phyloP scores from a whole-genome alignment of 2,888 invertebrate species.

The Orchestes rusci region DNA sequence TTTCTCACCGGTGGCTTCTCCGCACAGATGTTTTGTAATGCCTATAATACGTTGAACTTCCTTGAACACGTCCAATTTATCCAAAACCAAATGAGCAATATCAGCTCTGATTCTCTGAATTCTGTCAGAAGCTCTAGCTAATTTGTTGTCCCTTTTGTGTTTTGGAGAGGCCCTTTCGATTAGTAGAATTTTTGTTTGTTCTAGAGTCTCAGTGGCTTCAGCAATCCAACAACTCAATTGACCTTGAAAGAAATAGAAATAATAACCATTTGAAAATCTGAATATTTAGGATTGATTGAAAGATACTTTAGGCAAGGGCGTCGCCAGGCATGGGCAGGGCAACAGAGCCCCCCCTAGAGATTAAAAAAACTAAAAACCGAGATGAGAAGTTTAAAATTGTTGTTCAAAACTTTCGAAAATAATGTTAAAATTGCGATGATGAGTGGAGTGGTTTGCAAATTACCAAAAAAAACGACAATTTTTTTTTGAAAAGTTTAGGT shows the following conservation, averaged over 20 bases:
- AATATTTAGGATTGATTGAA: not conserved
- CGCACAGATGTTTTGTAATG: conserved; percentile 84
- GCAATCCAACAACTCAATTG: conserved; percentile 74
- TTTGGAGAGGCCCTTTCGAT: conserved; percentile 76
- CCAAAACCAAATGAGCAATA: conserved; percentile 68
- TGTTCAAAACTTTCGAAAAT: too few relatives aligned
- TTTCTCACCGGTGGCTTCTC: conserved; percentile 69
- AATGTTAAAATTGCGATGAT: too few relatives aligned
- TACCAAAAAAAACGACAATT: too few relatives aligned
- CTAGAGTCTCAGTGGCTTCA: conserved; percentile 47
- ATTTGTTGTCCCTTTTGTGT: conserved; percentile 43
- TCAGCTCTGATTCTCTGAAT: conserved; percentile 69
- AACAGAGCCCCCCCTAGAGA: too few relatives aligned
- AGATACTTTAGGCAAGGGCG: too few relatives aligned
- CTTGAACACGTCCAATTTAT: conserved; percentile 47
- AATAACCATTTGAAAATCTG: not conserved
- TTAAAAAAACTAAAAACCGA: too few relatives aligned
- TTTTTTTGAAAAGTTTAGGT: too few relatives aligned
- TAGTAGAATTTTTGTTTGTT: conserved; percentile 55
- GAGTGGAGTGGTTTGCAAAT: too few relatives aligned
- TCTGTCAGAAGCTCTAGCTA: conserved; percentile 44
- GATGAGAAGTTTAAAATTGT: too few relatives aligned
- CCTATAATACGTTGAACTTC: conserved; percentile 55
- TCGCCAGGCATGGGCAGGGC: too few relatives aligned
- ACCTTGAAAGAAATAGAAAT: conserved; percentile 45